Base-by-base conservation (phyloP, 2,797 vertebrate genomes). In the Orientallactaga sibirica region DNA sequence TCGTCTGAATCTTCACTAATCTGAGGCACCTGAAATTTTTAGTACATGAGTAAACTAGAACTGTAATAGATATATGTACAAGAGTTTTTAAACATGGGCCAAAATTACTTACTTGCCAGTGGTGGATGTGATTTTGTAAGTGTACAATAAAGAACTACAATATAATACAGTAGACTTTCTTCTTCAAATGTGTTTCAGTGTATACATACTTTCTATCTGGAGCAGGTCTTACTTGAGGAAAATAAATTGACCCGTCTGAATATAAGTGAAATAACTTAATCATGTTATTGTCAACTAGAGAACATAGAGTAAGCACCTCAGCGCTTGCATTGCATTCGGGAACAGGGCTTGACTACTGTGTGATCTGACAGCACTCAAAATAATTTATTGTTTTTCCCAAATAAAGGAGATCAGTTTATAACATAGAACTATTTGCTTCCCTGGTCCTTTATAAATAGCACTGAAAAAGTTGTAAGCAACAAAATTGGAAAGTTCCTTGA, bases 251-350 rank as follows among this genome's bases (percentile, higher is more conserved):
- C 15, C 78, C 62, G 70, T 87, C n/a, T 89, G 33, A 55, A n/a
- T 84, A 25, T 80, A 86, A 93, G 37, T 87, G 41, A 43, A 92
- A 88, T 83, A 37, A 15, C 18, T 91, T 92, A 78, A 68, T 66
- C 82, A 74, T 76, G n/a, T 73, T 91, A 61, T 12, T 68, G 20
- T 83, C 58, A 52, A 37, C 71, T 81, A 92, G 88, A 64, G 41
- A 93, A 78, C 27, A 25, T 89, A 74, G 85, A 92, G 62, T 67
- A 82, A 93, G n/a, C 33, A 75, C 11, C 89, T 87, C 15, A 68
- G 52, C 64, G n/a, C 37, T 70, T 91, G 24, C 75, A 70, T 77
- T 94, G 15, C 91, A n/a, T 94, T 96, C 94, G 41, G 67, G 20
- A 71, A 55, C 71, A 80, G 61, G 27, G 22, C 52, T 93, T 83